phyloP scores from a whole-genome alignment of 1,140 invertebrate genomes.

The Kradibia gibbosae region DNA sequence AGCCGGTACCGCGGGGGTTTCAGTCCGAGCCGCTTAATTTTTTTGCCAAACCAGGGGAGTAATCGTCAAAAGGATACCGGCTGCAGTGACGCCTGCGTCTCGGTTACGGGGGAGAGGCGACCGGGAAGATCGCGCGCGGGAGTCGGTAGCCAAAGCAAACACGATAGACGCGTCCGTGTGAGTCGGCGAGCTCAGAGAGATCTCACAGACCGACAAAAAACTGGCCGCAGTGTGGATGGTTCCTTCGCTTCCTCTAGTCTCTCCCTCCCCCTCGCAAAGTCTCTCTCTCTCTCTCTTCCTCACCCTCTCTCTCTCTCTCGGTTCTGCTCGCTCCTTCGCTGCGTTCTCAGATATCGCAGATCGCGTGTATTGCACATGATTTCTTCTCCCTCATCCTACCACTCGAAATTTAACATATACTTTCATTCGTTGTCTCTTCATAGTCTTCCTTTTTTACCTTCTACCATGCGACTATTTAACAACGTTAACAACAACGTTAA shows the following conservation, averaged over 20 bases:
- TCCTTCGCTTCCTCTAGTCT: neutral
- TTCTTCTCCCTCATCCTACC: conserved; percentile 5
- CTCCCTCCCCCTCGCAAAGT: too few relatives aligned
- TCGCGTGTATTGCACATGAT: conserved; percentile 64
- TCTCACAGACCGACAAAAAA: conserved; percentile 64
- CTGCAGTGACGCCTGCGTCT: conserved; percentile 26
- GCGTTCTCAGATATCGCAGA: conserved; percentile 54
- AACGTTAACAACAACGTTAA: too few relatives aligned
- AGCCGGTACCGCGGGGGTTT: too few relatives aligned
- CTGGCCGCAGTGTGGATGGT: conserved; percentile 14
- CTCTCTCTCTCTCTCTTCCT: neutral
- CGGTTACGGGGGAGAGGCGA: neutral
- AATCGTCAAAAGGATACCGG: conserved; percentile 42
- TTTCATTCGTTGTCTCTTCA: neutral
- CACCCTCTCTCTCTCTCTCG: neutral
- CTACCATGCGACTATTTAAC: too few relatives aligned
- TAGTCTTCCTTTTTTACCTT: neutral
- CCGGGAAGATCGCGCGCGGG: conserved; percentile 51
- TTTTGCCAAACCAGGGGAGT: neutral
- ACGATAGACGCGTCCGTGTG: conserved; percentile 5
- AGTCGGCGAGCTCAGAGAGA: conserved; percentile 56
- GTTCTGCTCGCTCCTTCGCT: conserved; percentile 37
- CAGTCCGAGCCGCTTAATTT: neutral
- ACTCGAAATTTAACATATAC: neutral
- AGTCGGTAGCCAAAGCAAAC: conserved; percentile 55